Conservation (phyloP, 2,797 vertebrate genomes). For the Chiroxiphia lanceolata region DNA sequence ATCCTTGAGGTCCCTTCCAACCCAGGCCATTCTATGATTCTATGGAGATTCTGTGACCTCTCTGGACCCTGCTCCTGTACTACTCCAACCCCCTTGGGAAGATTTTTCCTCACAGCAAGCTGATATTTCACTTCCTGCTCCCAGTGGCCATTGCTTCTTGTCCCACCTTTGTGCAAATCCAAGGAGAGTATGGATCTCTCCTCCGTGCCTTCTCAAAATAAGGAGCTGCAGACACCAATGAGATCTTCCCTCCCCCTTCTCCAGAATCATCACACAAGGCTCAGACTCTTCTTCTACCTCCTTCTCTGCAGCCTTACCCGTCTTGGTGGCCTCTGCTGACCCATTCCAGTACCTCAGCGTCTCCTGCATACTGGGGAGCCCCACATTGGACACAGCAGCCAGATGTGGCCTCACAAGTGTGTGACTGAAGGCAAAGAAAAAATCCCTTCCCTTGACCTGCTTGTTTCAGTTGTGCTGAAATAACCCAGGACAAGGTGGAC, state of each 20-base stretch:
- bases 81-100: neutral
- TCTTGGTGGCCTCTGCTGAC: neutral
- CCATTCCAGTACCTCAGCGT: neutral
- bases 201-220: neutral
- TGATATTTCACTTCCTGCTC: neutral
- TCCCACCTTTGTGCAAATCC: neutral
- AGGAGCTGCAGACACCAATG: neutral
- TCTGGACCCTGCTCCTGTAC: neutral
- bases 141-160: neutral
- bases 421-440: neutral
- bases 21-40: neutral
- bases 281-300: neutral
- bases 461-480: neutral
- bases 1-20: neutral
- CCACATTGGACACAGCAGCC: neutral
- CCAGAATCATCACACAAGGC: neutral
- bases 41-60: neutral
- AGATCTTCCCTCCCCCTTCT: neutral
- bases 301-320: neutral
- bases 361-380: neutral
- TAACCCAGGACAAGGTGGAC: neutral
- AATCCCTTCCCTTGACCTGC: neutral
- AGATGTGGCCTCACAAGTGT: neutral
- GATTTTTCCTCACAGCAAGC: neutral
- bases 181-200: neutral